These are phyloP conservation scores for Calameuta filiformis DNA, from an alignment of 2,888 invertebrate species.

Conservation along the genomic window DNA sequence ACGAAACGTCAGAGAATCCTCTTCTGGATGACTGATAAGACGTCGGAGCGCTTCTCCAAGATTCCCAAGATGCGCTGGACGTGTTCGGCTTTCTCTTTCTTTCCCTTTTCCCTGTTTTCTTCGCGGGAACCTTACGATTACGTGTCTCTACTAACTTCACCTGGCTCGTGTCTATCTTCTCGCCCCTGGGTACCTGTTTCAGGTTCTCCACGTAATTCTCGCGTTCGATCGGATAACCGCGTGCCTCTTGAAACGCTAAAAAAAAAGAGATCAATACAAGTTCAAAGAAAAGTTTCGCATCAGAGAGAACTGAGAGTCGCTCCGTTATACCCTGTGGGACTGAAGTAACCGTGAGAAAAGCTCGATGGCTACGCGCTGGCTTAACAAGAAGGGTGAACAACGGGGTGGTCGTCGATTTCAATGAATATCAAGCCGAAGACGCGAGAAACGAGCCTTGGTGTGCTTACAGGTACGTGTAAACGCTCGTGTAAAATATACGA, in stretches of 20 bases:
- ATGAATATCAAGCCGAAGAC: background rate
- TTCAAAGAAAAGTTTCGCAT: background rate
- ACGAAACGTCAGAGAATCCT: background rate
- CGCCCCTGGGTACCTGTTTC: constrained; percentile 24
- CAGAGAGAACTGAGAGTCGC: background rate
- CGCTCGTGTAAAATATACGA: constrained; percentile 1
- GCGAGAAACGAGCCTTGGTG: background rate
- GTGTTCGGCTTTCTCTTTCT: background rate
- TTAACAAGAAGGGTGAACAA: background rate
- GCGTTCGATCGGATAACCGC: constrained; percentile 77
- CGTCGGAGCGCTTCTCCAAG: background rate
- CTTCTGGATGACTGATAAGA: background rate
- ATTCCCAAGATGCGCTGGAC: background rate
- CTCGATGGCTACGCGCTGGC: background rate
- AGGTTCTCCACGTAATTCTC: constrained; percentile 69
- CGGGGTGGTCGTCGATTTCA: background rate
- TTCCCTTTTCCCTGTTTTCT: background rate
- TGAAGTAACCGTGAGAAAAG: background rate
- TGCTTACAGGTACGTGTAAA: background rate
- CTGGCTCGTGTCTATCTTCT: constrained; percentile 41
- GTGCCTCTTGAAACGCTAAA: constrained; percentile 74
- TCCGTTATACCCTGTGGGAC: background rate
- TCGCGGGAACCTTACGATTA: background rate
- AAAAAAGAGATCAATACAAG: constrained; percentile 18
- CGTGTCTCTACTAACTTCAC: constrained; percentile 17